These are phyloP conservation scores for Pica pica DNA, from an alignment of 2,113 vertebrate species.

Conservation along the genomic window DNA sequence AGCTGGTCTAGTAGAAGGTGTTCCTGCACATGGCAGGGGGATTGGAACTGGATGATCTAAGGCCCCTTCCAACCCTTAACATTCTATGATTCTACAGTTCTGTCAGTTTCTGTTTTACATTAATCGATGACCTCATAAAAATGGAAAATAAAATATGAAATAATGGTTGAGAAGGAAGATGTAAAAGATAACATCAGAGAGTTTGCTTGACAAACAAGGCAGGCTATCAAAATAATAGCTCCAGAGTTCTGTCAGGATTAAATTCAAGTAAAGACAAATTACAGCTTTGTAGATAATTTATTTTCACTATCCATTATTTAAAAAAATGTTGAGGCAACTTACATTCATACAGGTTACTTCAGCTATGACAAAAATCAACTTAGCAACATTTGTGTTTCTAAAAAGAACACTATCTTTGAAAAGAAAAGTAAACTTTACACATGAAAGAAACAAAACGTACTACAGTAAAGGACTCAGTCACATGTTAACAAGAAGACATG, in stretches of 20 bases:
- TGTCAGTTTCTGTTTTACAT: not conserved
- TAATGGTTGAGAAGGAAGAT: not conserved
- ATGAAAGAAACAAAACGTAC: not conserved
- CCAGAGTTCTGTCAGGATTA: not conserved
- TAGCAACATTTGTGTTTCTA: not conserved
- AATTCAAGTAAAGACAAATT: not conserved
- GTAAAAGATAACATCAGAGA: not conserved
- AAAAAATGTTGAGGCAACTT: not conserved
- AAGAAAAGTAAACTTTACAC: not conserved
- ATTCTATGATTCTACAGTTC: not conserved
- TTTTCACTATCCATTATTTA: not conserved
- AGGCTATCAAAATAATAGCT: not conserved
- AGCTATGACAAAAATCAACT: not conserved
- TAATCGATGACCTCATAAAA: not conserved
- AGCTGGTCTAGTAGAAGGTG: not conserved
- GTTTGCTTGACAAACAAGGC: not conserved
- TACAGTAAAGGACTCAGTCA: not conserved
- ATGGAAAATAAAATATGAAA: not conserved
- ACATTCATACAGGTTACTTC: not conserved
- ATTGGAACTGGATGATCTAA: not conserved
- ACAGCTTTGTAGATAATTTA: not conserved
- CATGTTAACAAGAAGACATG: not conserved
- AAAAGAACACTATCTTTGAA: not conserved
- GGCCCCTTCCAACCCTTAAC: not conserved
- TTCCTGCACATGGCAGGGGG: not conserved